phyloP scores from a whole-genome alignment of 2,797 vertebrate genomes.

The Tokudaia tokunoshimensis region DNA sequence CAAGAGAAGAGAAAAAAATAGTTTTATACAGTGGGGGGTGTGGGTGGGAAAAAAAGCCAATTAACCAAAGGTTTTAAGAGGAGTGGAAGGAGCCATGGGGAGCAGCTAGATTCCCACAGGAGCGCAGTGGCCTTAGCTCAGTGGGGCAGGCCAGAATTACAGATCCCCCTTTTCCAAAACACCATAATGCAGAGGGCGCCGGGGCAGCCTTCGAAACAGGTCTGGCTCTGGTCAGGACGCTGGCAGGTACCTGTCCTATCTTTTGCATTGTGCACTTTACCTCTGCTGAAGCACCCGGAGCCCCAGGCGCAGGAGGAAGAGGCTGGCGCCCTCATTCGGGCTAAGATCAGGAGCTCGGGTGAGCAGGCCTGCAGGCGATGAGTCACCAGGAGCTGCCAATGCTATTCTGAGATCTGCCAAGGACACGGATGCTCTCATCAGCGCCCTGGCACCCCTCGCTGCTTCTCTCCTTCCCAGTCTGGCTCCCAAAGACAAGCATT shows the following conservation, averaged over 20 bases:
- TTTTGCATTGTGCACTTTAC: not conserved
- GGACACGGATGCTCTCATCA: slow-evolving; percentile 59
- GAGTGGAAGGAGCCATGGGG: not conserved
- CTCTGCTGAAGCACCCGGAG: not conserved
- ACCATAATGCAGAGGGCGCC: not conserved
- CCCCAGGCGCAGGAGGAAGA: not conserved
- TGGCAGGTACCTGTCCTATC: not conserved
- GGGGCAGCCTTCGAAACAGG: not conserved
- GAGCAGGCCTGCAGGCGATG: slow-evolving; percentile 49
- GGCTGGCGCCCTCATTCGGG: slow-evolving; percentile 53
- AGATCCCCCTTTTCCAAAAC: not conserved
- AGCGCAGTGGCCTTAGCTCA: not conserved
- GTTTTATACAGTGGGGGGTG: not conserved
- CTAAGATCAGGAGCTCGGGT: not conserved
- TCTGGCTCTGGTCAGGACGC: not conserved
- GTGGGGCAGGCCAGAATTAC: not conserved
- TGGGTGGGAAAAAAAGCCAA: not conserved
- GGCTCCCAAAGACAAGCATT: slow-evolving; percentile 45
- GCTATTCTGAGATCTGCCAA: slow-evolving; percentile 74
- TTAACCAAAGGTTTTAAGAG: not conserved
- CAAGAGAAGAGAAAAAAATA: not conserved
- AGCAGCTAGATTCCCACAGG: rapidly evolving
- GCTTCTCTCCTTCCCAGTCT: slow-evolving; percentile 31
- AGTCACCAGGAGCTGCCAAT: slow-evolving; percentile 43
- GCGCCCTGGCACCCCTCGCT: slow-evolving; percentile 40